A percentile compares a stretch with the other conserved stretches of the same genome.
Evolutionary conservation across 2,113 vertebrate genomes (phyloP).

Genomic region (Lepisosteus oculatus): DNA sequence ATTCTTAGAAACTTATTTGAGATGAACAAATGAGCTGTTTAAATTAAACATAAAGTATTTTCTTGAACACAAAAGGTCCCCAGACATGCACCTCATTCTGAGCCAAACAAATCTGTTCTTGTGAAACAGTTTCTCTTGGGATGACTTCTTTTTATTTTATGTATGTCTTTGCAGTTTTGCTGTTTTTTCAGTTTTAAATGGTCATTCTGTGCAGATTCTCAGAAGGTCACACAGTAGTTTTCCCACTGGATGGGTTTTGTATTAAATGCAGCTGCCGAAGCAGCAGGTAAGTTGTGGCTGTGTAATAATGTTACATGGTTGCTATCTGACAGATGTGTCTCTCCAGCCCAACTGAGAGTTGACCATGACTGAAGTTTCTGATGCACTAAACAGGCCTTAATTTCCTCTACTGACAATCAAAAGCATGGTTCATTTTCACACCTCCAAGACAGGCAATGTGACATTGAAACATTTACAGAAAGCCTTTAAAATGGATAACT

Average conservation of each 20-base stretch:
- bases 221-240: constrained; percentile 60
- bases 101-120: neutral
- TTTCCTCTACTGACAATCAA: constrained; percentile 50
- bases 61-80: no score
- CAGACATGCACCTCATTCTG: neutral
- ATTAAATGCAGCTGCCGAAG: constrained; percentile 61
- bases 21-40: no score
- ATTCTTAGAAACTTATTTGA: no score
- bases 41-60: no score
- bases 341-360: constrained; percentile 43
- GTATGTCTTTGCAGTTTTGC: neutral
- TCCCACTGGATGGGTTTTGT: constrained; percentile 45
- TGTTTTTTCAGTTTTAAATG: constrained; percentile 34
- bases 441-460: constrained; percentile 23
- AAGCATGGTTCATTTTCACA: constrained; percentile 22
- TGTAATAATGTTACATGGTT: constrained; percentile 58
- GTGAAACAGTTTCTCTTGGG: constrained; percentile 13
- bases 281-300: constrained; percentile 53
- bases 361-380: constrained; percentile 65
- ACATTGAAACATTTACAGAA: constrained; percentile 53
- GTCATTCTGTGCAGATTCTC: constrained; percentile 15
- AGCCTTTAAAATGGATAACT: constrained; percentile 33
- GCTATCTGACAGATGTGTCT: constrained; percentile 64
- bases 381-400: constrained; percentile 62
- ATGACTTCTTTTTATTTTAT: neutral